Percentiles rank a stretch among this genome's conserved stretches.
Conservation (phyloP, 2,888 invertebrate genomes). For the Gasteruption jaculator region DNA sequence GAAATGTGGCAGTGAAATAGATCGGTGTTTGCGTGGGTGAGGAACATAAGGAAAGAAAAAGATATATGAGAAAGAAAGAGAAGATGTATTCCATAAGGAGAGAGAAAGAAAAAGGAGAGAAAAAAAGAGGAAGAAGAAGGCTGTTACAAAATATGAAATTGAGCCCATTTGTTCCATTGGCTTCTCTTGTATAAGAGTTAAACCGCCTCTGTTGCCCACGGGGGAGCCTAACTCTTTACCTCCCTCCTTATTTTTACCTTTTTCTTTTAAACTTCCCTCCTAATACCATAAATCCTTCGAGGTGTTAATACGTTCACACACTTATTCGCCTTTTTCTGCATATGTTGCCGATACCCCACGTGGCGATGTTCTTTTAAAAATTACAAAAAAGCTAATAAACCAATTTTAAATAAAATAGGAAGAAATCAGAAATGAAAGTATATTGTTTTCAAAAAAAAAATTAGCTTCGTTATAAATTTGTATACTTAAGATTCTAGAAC, state of each 20-base stretch:
- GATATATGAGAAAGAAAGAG: conserved; percentile 13
- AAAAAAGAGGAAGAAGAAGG: conserved; percentile 23
- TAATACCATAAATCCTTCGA: conserved; percentile 49
- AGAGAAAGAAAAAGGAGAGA: conserved; percentile 19
- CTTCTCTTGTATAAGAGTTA: conserved; percentile 32
- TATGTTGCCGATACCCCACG: no score
- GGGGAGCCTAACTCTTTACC: conserved; percentile 29
- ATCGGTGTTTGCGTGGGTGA: conserved; percentile 31
- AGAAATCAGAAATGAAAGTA: no score
- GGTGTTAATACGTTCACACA: conserved; percentile 49
- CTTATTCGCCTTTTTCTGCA: conserved; percentile 33
- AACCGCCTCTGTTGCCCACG: conserved; percentile 35
- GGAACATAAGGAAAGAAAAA: conserved; percentile 12
- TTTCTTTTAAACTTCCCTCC: conserved; percentile 21
- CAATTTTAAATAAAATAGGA: no score
- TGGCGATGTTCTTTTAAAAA: no score
- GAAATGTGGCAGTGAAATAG: conserved; percentile 30
- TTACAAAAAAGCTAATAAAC: no score
- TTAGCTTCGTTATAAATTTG: no score
- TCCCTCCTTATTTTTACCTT: conserved; percentile 9
- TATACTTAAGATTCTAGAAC: no score
- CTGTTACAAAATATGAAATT: conserved; percentile 48
- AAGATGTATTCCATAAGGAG: no score
- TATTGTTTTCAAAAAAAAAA: no score
- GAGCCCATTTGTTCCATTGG: conserved; percentile 47